These are phyloP conservation scores for Podargus strigoides DNA, from an alignment of 2,797 vertebrate species.

Conservation along the genomic window DNA sequence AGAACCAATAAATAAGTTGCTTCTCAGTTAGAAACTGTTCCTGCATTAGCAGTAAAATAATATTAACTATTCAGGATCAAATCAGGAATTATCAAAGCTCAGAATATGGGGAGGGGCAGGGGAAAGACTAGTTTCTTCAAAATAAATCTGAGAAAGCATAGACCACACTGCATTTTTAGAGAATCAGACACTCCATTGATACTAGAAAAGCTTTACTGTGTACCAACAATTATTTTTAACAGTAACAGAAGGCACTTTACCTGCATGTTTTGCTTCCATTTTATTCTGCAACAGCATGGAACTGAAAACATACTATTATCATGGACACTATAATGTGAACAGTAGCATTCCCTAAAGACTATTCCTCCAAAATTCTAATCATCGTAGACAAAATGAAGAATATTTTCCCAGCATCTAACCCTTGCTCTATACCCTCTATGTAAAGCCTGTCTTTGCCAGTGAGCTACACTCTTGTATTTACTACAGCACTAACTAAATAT, in stretches of 20 bases:
- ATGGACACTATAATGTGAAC: background rate
- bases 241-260: background rate
- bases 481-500: background rate
- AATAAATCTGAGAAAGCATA: constrained; percentile 5
- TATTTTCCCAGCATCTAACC: background rate
- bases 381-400: background rate
- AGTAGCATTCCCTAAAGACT: background rate
- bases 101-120: background rate
- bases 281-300: background rate
- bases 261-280: background rate
- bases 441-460: background rate
- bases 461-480: background rate
- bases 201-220: background rate
- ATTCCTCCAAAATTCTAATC: background rate
- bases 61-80: background rate
- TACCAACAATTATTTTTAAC: background rate
- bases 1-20: background rate
- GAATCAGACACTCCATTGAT: background rate
- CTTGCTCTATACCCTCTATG: background rate
- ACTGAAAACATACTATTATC: background rate
- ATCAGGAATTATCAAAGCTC: background rate
- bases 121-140: background rate
- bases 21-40: background rate
- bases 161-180: background rate
- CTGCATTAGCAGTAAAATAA: background rate